Conservation (phyloP, 2,113 vertebrate genomes). For the Echinops telfairi region DNA sequence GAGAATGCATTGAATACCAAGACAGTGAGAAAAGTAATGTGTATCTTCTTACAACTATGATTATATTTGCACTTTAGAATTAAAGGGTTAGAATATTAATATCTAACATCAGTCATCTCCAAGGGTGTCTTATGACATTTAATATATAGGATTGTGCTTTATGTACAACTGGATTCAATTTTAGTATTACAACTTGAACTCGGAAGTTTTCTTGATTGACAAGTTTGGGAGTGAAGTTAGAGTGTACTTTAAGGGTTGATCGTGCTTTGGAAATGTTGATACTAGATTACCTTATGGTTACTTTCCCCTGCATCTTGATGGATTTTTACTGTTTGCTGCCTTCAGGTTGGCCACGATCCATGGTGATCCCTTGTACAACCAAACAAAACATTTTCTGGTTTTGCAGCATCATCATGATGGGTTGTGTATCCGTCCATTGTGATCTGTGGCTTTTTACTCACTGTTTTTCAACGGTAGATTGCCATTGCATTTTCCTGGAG, state of each 20-base stretch:
- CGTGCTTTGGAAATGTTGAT: neutral
- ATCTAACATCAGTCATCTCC: neutral
- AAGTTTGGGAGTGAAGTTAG: neutral
- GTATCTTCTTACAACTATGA: neutral
- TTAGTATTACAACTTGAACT: neutral
- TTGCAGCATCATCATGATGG: neutral
- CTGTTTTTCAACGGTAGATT: neutral
- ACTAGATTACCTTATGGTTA: neutral
- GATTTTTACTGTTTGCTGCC: neutral
- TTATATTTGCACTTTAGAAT: accelerated
- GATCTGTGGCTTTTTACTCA: neutral
- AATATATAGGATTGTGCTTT: neutral
- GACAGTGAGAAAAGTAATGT: neutral
- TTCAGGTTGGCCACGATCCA: neutral
- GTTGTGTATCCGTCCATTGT: neutral
- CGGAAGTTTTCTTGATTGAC: neutral
- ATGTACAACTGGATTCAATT: neutral
- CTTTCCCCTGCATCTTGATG: neutral
- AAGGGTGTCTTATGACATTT: neutral
- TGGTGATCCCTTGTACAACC: neutral
- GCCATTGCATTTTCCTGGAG: neutral
- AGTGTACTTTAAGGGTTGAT: neutral
- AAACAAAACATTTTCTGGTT: neutral
- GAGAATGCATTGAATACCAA: too few relatives aligned
- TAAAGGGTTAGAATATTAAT: neutral